These are phyloP conservation scores for Leptinotarsa haldemani DNA, from an alignment of 2,888 invertebrate genomes.

Conservation along the genomic window DNA sequence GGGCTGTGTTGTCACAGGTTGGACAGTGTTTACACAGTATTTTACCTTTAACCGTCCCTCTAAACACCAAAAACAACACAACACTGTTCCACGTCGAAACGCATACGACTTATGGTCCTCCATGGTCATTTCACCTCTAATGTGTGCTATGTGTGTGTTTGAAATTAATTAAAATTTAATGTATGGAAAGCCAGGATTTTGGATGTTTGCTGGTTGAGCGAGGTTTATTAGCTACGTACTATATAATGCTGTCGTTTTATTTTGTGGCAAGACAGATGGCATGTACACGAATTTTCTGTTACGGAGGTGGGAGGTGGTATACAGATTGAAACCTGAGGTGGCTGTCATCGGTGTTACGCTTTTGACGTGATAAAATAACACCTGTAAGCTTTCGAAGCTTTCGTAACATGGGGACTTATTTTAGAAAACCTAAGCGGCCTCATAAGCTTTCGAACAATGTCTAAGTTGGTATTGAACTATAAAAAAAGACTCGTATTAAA, in stretches of 20 bases:
- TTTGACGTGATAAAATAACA: too few relatives aligned
- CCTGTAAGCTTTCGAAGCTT: too few relatives aligned
- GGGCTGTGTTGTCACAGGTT: conserved; percentile 55
- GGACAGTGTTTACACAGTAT: conserved; percentile 51
- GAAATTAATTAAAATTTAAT: conserved; percentile 52
- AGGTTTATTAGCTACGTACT: conserved; percentile 42
- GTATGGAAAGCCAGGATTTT: conserved; percentile 41
- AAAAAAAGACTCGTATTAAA: too few relatives aligned
- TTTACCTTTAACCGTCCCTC: conserved; percentile 46
- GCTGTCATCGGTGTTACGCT: too few relatives aligned
- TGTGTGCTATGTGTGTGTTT: conserved; percentile 48
- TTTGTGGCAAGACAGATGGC: conserved; percentile 17
- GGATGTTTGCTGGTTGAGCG: conserved; percentile 39
- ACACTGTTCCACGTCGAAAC: conserved; percentile 40
- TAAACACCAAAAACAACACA: conserved; percentile 50
- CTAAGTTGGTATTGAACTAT: too few relatives aligned
- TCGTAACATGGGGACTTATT: too few relatives aligned
- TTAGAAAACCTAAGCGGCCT: too few relatives aligned
- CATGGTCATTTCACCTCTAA: conserved; percentile 47
- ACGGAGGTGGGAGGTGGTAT: neutral
- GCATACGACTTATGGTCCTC: conserved; percentile 47
- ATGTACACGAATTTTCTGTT: neutral
- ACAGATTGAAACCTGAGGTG: too few relatives aligned
- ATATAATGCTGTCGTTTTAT: conserved; percentile 34
- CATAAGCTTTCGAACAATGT: too few relatives aligned